Evolutionary conservation across 1,140 invertebrate genomes (phyloP).

Genomic region (Acarapis woodi): DNA sequence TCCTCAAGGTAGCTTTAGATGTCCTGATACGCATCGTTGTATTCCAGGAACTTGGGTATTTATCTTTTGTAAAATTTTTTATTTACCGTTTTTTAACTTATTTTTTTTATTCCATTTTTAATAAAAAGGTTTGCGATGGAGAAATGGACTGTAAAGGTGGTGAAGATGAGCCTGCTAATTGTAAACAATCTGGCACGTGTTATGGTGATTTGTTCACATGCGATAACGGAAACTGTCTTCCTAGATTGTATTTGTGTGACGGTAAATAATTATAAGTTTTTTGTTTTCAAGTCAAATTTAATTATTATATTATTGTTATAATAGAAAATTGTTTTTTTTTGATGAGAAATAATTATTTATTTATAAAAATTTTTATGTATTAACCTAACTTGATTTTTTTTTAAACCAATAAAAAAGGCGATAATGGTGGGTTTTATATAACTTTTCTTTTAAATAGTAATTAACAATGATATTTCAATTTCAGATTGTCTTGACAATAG

Average conservation of each 20-base stretch:
- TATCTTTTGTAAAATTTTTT: background rate
- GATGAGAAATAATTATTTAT: too few relatives aligned
- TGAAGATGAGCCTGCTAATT: conserved; percentile 60
- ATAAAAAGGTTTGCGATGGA: conserved; percentile 71
- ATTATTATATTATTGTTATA: too few relatives aligned
- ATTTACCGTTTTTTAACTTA: background rate
- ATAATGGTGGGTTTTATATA: too few relatives aligned
- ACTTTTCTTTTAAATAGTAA: too few relatives aligned
- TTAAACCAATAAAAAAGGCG: too few relatives aligned
- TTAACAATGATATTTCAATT: too few relatives aligned
- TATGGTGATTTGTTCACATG: conserved; percentile 83
- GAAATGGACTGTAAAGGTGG: conserved; percentile 67
- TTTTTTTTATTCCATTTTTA: conserved; percentile 14
- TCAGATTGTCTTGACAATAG: conserved; percentile 73
- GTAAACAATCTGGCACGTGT: conserved; percentile 28
- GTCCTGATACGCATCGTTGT: conserved; percentile 18
- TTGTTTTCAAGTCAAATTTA: background rate
- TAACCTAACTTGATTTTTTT: too few relatives aligned
- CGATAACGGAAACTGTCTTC: conserved; percentile 86
- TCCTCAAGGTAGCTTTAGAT: conserved; percentile 57
- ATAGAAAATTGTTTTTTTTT: too few relatives aligned
- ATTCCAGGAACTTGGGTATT: conserved; percentile 21
- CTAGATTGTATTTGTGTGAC: conserved; percentile 85
- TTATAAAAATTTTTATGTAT: too few relatives aligned
- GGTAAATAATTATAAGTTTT: too few relatives aligned